Conservation (phyloP, 2,797 vertebrate species). For the Schizothorax lantsangensis region DNA sequence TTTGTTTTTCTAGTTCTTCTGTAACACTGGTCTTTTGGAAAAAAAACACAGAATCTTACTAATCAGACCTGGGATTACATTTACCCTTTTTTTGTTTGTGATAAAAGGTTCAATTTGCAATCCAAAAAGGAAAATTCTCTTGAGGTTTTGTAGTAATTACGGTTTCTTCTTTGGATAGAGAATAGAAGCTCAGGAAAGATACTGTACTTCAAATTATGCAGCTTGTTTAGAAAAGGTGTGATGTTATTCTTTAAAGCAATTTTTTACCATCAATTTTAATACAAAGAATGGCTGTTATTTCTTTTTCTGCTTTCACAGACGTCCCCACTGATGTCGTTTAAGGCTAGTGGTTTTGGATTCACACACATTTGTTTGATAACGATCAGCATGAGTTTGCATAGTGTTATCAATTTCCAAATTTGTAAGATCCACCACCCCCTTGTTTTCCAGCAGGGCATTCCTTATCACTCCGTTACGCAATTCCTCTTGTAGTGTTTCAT, state of each 20-base stretch:
- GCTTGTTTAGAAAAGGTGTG: neutral
- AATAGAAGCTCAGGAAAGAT: neutral
- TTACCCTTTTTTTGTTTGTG: neutral
- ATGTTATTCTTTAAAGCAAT: neutral
- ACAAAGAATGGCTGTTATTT: too few relatives aligned
- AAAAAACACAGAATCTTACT: neutral
- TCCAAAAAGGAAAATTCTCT: neutral
- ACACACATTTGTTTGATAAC: conserved; percentile 20
- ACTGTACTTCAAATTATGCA: neutral
- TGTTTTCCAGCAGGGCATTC: conserved; percentile 29
- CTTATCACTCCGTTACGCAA: conserved; percentile 20
- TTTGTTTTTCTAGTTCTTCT: conserved; percentile 11
- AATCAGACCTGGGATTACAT: neutral
- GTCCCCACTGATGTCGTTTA: neutral
- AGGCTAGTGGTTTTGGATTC: conserved; percentile 30
- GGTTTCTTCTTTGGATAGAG: neutral
- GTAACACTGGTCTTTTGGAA: neutral
- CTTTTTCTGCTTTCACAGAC: neutral
- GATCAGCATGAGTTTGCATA: conserved; percentile 35
- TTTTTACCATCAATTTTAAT: neutral
- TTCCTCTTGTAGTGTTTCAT: conserved; percentile 33
- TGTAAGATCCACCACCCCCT: conserved; percentile 12
- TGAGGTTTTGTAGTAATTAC: neutral
- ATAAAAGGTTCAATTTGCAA: neutral
- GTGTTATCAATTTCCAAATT: neutral